These are phyloP conservation scores for Orientallactaga bullata DNA, from an alignment of 2,113 vertebrate species.

Conservation along the genomic window DNA sequence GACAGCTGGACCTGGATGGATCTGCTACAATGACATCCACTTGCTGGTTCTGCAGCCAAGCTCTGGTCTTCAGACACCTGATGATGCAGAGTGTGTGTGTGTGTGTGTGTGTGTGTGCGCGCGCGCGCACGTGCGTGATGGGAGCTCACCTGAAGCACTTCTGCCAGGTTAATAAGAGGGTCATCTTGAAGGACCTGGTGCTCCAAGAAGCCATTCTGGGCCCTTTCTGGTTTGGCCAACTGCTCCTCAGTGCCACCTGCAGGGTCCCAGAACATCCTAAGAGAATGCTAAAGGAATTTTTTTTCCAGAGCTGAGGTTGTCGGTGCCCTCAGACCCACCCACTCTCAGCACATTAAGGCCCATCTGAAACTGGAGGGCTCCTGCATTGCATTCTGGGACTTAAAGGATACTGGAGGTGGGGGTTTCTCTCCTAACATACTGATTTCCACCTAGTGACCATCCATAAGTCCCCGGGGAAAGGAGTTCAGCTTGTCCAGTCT, in stretches of 20 bases:
- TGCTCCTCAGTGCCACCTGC: conserved; percentile 62
- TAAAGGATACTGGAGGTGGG: neutral
- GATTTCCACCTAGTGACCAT: neutral
- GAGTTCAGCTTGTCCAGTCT: neutral
- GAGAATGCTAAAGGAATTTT: neutral
- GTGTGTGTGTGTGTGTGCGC: neutral
- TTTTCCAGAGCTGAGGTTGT: neutral
- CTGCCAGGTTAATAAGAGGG: conserved; percentile 14
- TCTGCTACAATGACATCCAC: neutral
- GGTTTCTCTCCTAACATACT: neutral
- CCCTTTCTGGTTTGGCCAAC: neutral
- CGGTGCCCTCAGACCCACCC: neutral
- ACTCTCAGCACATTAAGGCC: neutral
- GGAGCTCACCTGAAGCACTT: conserved; percentile 79
- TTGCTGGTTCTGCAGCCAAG: neutral
- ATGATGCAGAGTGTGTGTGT: too few relatives aligned
- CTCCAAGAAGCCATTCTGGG: conserved; percentile 24
- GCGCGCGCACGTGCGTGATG: too few relatives aligned
- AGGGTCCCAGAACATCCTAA: conserved; percentile 13
- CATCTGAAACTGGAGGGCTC: neutral
- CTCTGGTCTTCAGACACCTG: neutral
- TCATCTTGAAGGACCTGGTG: conserved; percentile 61
- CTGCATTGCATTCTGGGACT: neutral
- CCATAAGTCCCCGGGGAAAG: neutral
- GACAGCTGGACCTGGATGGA: neutral